Conservation (phyloP, 2,888 invertebrate species). For the Oligia fasciuncula region DNA sequence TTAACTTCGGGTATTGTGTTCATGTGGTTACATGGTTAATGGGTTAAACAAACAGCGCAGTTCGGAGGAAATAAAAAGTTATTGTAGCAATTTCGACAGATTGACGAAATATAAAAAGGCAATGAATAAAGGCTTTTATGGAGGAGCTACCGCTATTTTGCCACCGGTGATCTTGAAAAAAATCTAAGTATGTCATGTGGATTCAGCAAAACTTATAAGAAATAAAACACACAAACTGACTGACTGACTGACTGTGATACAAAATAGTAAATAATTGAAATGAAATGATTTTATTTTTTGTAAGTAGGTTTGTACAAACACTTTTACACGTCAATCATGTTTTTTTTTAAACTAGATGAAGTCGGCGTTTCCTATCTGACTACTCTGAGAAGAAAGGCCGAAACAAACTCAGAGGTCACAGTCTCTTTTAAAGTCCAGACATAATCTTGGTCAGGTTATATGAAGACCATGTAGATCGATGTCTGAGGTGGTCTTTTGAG, state of each 20-base stretch:
- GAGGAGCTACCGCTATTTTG: too few relatives aligned
- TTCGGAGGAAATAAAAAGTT: neutral
- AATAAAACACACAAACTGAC: conserved; percentile 9
- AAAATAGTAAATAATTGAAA: conserved; percentile 13
- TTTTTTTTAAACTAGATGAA: too few relatives aligned
- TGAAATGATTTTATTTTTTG: too few relatives aligned
- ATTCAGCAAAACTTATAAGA: neutral
- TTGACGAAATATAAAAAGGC: neutral
- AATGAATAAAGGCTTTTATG: neutral
- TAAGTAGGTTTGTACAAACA: too few relatives aligned
- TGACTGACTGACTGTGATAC: neutral
- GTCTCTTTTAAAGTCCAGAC: too few relatives aligned
- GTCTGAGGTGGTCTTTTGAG: too few relatives aligned
- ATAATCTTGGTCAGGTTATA: too few relatives aligned
- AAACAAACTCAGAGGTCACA: too few relatives aligned
- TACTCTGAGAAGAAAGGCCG: too few relatives aligned
- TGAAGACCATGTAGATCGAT: too few relatives aligned
- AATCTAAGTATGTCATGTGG: neutral
- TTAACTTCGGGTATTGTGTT: conserved; percentile 20
- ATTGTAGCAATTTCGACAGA: neutral
- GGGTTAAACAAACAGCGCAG: conserved; percentile 9
- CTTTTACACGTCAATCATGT: too few relatives aligned
- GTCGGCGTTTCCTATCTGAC: too few relatives aligned
- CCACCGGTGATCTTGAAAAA: neutral
- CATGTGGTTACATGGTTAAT: conserved; percentile 16